Evolutionary conservation across 2,888 invertebrate genomes (phyloP).

Genomic region (Incurvaria masculella): DNA sequence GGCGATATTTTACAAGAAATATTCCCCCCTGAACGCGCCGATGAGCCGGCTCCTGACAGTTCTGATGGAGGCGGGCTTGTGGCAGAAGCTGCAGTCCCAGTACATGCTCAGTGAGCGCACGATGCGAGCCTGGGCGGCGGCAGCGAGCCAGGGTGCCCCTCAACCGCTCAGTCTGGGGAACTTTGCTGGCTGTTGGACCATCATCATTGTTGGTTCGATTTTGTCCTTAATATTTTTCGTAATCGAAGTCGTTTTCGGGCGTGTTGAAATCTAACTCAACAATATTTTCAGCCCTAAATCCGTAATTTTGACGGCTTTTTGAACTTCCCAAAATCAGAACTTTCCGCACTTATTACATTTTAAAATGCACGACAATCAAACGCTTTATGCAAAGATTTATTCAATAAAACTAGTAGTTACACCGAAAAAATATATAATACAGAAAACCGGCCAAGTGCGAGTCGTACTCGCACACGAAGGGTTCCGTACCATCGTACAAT

Average conservation of each 20-base stretch:
- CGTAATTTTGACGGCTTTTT: too few species aligned
- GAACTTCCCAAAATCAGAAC: too few species aligned
- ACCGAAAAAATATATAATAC: too few species aligned
- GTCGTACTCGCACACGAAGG: too few species aligned
- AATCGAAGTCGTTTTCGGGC: slow-evolving; percentile 25
- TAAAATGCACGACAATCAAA: too few species aligned
- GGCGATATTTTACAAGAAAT: slow-evolving; percentile 37
- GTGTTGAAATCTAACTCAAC: slow-evolving; percentile 7
- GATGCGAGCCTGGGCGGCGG: too few species aligned
- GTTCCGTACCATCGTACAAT: too few species aligned
- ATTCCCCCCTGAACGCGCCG: slow-evolving; percentile 27
- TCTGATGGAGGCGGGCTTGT: slow-evolving; percentile 30
- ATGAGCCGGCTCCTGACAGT: slow-evolving; percentile 26
- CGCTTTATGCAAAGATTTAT: too few species aligned
- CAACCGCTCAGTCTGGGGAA: slow-evolving; percentile 29
- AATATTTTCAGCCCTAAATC: too few species aligned
- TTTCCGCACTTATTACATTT: too few species aligned
- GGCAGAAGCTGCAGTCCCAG: slow-evolving; percentile 26
- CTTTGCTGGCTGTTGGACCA: slow-evolving; percentile 33
- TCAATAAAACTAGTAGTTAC: too few species aligned
- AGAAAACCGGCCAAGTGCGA: too few species aligned
- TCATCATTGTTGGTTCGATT: slow-evolving; percentile 32
- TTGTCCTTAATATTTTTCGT: slow-evolving; percentile 25
- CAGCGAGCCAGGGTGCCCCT: slow-evolving; percentile 15
- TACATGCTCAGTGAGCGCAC: slow-evolving; percentile 14